Base-by-base conservation (phyloP, 1,140 invertebrate species). In the Lepidurus packardi region DNA sequence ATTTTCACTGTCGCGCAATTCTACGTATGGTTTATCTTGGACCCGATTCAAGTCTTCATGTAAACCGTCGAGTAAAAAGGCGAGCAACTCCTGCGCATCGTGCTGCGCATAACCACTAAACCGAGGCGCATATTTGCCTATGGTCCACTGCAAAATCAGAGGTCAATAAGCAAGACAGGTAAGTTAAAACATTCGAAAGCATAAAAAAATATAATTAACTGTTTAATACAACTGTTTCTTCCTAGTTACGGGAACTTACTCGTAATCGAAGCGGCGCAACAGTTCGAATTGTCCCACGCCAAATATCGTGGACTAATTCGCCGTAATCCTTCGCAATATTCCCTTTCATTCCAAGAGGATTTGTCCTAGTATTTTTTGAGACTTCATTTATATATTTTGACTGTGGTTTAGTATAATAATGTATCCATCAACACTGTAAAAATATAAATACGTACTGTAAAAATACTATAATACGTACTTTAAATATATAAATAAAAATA, bases 21-120 rank as follows among this genome's bases (percentile, higher is more conserved):
- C 90, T 16, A 90, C 89, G 83, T 93, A 92, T 9, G 91, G 90
- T 82, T 90, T 90, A 44, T 86, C 86, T 74, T 85, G 85, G 7
- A 92, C 91, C 16, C 93, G 87, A 85, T 96, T 96, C 73, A 96
- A 87, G 86, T 96, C 94, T 87, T 96, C 94, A 85, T 96, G 94
- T 79, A 96, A 87, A 41, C 93, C 91, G 87, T 96, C 94, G 80
- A 96, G 85, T 73, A 96, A 86, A 89, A 95, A 96, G 43, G 93
- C 93, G 7, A 96, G 87, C 78, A 96, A 85, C 86, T 96, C 94
- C 85, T 94, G 93, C 34, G 93, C 92, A 87, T 96, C 94, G 85
- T 96, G 94, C 85, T 96, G 94, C 34, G 93, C 92, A 81, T 93
- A 94, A 80, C 92, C 93, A 79, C 91, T 92, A 82, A 96, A 92